Base-by-base conservation (phyloP, 2,888 invertebrate genomes). In the Buathra laborator region DNA sequence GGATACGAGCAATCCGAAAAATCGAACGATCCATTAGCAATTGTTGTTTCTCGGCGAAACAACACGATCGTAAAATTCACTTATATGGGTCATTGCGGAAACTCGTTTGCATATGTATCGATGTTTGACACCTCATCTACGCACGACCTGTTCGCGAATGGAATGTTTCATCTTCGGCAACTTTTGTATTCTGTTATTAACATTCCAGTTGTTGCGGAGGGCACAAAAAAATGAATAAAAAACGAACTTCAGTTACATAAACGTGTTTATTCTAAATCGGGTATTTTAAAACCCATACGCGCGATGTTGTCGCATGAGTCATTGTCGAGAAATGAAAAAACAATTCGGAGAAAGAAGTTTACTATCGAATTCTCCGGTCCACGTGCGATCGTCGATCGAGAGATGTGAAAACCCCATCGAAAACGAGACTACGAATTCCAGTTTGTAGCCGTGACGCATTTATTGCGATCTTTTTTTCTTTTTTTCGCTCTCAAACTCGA, bases 331-430 rank as follows among this genome's bases (percentile, higher is more conserved):
- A 76, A 19, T n/a, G 56, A 62, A 75, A 70, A 67, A 70, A 64
- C 10, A 56, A 7, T 70, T 78, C 72, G 64, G 29, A 44, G 62
- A 83, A 83, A 74, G 78, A 19, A 37, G 46, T 12, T 10, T n/a
- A 3, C 67, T 10, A 14, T 56, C 5, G 14, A 46, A 9, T 37
- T 24, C 24, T 24, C 37, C 43, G 6, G 46, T 19, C n/a, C 53
- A 16, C 56, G 64, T 43, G n/a, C 32, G 10, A 32, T 46, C 2
- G n/a, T 0, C 62, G n/a, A 32, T 24, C 9, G 29, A 9, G n/a
- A n/a, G 56, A 12, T 24, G 12, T 56, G 19, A 56, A 56, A 56
- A 56, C 10, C 56, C 24, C 24, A n/a, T 37, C 62, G 6, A 0
- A 12, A 6, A 64, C 48, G 64, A 14, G n/a, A 29, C 29, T 29